Evolutionary conservation across 2,888 invertebrate genomes (phyloP).

Genomic region (Orthosia cruda): DNA sequence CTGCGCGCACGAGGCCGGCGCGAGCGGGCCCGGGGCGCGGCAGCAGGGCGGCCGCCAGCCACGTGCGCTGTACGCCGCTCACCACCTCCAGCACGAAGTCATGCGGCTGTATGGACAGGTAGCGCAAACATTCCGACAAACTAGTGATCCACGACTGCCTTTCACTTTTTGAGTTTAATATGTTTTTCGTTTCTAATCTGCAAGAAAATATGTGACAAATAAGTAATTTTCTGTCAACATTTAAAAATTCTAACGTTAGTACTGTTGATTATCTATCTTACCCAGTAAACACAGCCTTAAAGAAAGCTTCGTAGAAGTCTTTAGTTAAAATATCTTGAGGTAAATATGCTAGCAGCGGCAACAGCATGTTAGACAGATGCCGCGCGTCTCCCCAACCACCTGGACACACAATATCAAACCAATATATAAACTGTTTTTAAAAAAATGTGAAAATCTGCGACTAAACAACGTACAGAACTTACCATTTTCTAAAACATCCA

Average conservation of each 20-base stretch:
- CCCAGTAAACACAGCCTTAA: conserved; percentile 94
- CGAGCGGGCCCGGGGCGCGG: conserved; percentile 62
- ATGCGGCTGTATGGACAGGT: conserved; percentile 75
- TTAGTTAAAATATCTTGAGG: conserved; percentile 90
- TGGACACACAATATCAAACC: conserved; percentile 44
- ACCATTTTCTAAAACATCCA: conserved; percentile 84
- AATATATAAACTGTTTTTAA: neutral
- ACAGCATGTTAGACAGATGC: conserved; percentile 94
- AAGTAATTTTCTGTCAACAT: neutral
- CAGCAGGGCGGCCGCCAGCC: conserved; percentile 75
- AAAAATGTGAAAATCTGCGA: neutral
- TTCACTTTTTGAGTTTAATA: conserved; percentile 93
- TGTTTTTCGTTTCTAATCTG: conserved; percentile 92
- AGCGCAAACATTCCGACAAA: conserved; percentile 94
- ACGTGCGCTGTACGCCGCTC: conserved; percentile 76
- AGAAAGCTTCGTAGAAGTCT: conserved; percentile 93
- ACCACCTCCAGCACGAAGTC: conserved; percentile 73
- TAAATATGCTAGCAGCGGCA: conserved; percentile 95
- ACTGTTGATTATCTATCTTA: conserved; percentile 75
- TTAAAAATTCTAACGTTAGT: neutral
- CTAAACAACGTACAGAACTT: conserved; percentile 43
- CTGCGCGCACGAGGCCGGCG: conserved; percentile 74
- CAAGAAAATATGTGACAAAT: conserved; percentile 45
- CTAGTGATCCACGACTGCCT: conserved; percentile 93
- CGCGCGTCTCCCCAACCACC: conserved; percentile 96